phyloP scores from a whole-genome alignment of 2,797 vertebrate species.

The Helarctos malayanus region DNA sequence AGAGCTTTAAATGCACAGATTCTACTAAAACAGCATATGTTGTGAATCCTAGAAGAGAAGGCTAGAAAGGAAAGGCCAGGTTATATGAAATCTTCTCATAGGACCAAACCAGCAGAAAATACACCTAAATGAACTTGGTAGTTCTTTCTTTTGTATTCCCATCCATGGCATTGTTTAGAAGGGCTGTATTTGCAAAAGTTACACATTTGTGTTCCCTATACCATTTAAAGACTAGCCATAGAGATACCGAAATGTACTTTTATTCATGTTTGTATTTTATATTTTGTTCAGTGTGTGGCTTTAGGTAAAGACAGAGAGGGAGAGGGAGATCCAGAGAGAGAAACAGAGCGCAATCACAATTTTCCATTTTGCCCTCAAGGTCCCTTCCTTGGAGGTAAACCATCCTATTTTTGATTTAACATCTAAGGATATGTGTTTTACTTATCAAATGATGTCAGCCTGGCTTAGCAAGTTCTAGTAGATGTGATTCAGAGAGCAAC shows the following conservation, averaged over 20 bases:
- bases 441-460: constrained; percentile 54
- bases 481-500: not conserved
- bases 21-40: not conserved
- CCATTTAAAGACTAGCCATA: constrained; percentile 67
- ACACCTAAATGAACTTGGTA: not conserved
- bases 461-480: constrained; percentile 21
- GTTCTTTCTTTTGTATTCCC: not conserved
- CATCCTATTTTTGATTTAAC: constrained; percentile 61
- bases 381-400: not conserved
- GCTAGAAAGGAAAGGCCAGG: not conserved
- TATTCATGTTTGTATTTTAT: constrained; percentile 18
- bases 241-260: constrained; percentile 18
- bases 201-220: constrained; percentile 63
- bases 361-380: not conserved
- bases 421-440: not conserved
- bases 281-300: constrained; percentile 25
- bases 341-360: not conserved
- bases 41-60: not conserved
- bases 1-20: not conserved
- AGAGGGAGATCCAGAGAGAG: not conserved
- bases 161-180: not conserved
- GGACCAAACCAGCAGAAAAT: not conserved
- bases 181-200: not conserved
- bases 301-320: not conserved
- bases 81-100: not conserved